Base-by-base conservation (phyloP, 2,888 invertebrate genomes). In the Alentia gelatinosa region DNA sequence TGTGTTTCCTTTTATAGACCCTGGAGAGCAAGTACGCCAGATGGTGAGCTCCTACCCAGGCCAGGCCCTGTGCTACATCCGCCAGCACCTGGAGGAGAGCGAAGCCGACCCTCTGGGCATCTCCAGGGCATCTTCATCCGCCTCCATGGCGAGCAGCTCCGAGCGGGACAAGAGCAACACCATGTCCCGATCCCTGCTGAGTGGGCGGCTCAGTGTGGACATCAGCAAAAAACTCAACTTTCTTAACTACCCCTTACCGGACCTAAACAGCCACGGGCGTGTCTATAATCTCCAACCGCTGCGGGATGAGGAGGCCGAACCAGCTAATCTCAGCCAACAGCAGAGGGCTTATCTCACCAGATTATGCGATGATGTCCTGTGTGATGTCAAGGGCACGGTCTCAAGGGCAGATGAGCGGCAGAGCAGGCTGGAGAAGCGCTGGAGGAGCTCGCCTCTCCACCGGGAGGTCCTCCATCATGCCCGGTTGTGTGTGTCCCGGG, bases 221-320 rank as follows among this genome's bases (percentile, higher is more conserved):
- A 86, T 86, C 42, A 42, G 33, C 47, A 42, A 50, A 33, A 86
- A 86, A 23, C 19, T 86, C 26, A 35, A 86, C 42, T 86, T 86
- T 30, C 47, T 47, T 12, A 33, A 12, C 3, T 86, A 26, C 47
- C 47, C 42, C 30, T 12, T 42, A 1, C 47, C 42, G 15, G 23
- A 26, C 1, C 12, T 47, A 30, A 26, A 33, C 12, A 86, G 86
- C 26, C 30, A 30, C 9, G 86, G 86, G 19, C n/a, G 50, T 15
- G 86, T 86, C 30, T 86, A 86, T 33, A 50, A 86, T 19, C 42
- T 86, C 7, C 86, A 86, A 30, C 86, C 86, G 19, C 47, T 86
- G n/a, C 9, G 30, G 23, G 86, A 86, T n/a, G 47, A 42, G 26
- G 50, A 86, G 15, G 86, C 42, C 5, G 86, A 86, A 47, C 86